Evolutionary conservation across 1,140 invertebrate species (phyloP).

Genomic region (Drosophila virilis): DNA sequence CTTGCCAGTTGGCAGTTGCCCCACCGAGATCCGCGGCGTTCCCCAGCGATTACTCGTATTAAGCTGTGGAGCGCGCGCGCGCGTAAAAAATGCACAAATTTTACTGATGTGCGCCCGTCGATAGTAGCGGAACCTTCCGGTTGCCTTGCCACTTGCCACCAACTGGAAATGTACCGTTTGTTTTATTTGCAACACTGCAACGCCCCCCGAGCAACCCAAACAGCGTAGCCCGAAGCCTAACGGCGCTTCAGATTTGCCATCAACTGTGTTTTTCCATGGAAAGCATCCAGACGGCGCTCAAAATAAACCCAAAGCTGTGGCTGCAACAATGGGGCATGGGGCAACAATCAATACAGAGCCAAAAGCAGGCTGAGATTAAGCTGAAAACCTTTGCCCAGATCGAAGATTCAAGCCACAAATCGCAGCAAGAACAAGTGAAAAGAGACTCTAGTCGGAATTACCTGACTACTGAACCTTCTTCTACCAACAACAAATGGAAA

Average conservation of each 20-base stretch:
- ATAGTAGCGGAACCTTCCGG: conserved; percentile 40
- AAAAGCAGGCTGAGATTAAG: not conserved
- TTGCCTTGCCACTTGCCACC: conserved; percentile 19
- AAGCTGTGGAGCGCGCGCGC: conserved; percentile 44
- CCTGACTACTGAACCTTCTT: no score
- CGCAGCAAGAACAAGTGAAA: not conserved
- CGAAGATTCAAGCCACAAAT: not conserved
- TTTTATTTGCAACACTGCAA: conserved; percentile 69
- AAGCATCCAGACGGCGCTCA: conserved; percentile 30
- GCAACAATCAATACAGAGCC: not conserved
- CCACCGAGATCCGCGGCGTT: conserved; percentile 6
- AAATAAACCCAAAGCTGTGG: not conserved
- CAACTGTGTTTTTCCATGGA: conserved; percentile 44
- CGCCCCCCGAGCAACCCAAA: conserved; percentile 38
- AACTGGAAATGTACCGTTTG: conserved; percentile 67
- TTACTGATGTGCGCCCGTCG: conserved; percentile 62
- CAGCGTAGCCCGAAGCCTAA: conserved; percentile 38
- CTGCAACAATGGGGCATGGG: no score
- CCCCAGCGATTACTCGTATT: conserved; percentile 66
- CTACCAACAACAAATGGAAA: no score
- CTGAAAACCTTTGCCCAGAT: not conserved
- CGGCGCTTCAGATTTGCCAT: conserved; percentile 71
- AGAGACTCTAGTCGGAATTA: no score
- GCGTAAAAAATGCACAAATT: conserved; percentile 79
- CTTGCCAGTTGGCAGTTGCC: conserved; percentile 22